phyloP scores from a whole-genome alignment of 2,113 vertebrate genomes.

The Antechinus stuartii region DNA sequence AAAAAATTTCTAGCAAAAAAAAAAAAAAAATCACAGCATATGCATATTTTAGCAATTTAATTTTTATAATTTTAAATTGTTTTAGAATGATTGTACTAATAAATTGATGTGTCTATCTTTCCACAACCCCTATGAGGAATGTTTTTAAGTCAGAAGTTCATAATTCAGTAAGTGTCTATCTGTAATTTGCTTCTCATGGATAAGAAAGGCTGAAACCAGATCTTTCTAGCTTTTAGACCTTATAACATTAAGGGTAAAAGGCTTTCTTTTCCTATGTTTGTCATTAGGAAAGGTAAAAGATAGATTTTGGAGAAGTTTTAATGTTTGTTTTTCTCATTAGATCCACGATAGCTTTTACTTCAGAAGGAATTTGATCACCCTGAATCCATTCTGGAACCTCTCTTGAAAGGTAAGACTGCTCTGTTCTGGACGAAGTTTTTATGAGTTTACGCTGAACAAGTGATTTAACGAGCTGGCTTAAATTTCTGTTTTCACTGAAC shows the following conservation, averaged over 20 bases:
- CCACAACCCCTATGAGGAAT: neutral
- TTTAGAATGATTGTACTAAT: neutral
- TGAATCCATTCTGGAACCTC: slow-evolving; percentile 15
- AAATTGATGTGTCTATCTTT: neutral
- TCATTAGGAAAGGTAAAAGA: neutral
- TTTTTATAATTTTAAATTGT: neutral
- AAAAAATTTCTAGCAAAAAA: too few relatives aligned
- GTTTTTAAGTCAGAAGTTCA: neutral
- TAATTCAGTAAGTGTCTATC: neutral
- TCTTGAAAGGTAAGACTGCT: slow-evolving; percentile 12
- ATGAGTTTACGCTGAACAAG: neutral
- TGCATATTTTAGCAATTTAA: neutral
- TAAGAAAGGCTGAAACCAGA: neutral
- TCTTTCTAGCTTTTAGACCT: slow-evolving; percentile 7
- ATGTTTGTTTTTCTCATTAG: slow-evolving; percentile 14
- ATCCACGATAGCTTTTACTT: slow-evolving; percentile 26
- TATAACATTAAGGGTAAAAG: neutral
- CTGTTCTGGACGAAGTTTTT: slow-evolving; percentile 20
- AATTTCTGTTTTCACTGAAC: neutral
- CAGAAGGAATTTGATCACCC: slow-evolving; percentile 28
- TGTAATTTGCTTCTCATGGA: slow-evolving; percentile 1
- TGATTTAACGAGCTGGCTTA: slow-evolving; percentile 10
- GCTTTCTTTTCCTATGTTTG: slow-evolving; percentile 12
- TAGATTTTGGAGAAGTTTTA: neutral
- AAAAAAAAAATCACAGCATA: neutral